Percentiles rank a stretch among this genome's conserved stretches.
These are phyloP conservation scores for Parazoanthus swiftii DNA, from an alignment of 92 coral and sea anemone genomes.

Conservation along the genomic window DNA sequence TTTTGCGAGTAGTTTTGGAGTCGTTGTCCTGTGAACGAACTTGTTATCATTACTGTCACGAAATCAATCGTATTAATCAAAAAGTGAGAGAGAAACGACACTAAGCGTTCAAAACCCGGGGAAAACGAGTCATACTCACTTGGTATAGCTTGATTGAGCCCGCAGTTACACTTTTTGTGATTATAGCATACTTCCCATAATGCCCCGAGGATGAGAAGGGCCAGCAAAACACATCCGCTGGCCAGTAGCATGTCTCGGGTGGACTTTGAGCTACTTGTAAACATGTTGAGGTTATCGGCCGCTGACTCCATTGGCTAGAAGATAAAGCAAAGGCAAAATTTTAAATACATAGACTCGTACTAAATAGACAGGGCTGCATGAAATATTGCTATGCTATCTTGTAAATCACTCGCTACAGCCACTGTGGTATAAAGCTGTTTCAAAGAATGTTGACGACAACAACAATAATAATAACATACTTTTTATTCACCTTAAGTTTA, in stretches of 20 bases:
- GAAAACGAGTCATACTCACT: background rate
- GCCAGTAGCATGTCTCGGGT: constrained; percentile 11
- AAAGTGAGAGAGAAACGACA: background rate
- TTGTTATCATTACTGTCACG: background rate
- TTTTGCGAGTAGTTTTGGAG: constrained; percentile 16
- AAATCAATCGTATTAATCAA: too few relatives aligned
- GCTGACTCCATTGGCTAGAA: constrained; percentile 31
- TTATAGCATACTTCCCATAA: constrained; percentile 18
- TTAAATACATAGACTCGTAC: too few relatives aligned
- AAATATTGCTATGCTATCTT: background rate
- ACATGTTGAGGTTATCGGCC: constrained; percentile 25
- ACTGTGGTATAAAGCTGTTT: too few relatives aligned
- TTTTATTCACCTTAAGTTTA: too few relatives aligned
- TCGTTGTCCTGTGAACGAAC: constrained; percentile 21
- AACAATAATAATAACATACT: too few relatives aligned
- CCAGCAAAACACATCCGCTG: constrained; percentile 17
- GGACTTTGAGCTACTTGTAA: constrained; percentile 15
- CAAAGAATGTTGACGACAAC: too few relatives aligned
- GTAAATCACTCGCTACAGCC: too few relatives aligned
- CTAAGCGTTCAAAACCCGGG: too few relatives aligned
- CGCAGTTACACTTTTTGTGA: constrained; percentile 1
- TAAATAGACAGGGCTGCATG: background rate
- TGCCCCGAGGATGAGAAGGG: constrained; percentile 16
- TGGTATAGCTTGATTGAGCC: constrained; percentile 32
- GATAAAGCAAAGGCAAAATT: background rate